Evolutionary conservation across 2,797 vertebrate genomes (phyloP).

Genomic region (Sebastes trivittatus): DNA sequence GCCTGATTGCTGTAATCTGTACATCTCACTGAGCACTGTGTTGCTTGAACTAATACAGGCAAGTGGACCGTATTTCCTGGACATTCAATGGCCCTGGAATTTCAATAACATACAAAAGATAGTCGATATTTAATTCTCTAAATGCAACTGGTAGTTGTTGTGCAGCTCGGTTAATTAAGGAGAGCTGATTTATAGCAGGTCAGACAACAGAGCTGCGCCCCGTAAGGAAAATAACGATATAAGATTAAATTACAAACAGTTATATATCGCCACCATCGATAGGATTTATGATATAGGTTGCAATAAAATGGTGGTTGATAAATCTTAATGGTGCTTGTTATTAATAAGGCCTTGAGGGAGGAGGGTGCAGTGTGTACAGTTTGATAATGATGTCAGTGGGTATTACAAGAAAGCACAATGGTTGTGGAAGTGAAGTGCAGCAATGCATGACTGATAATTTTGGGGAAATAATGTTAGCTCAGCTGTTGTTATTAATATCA

Average conservation of each 20-base stretch:
- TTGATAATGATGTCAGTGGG: conserved; percentile 48
- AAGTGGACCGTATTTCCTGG: conserved; percentile 18
- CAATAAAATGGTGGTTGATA: conserved; percentile 92
- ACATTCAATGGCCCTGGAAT: conserved; percentile 66
- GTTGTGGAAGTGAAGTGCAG: conserved; percentile 19
- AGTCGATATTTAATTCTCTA: conserved; percentile 94
- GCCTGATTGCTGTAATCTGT: background rate
- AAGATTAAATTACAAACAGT: conserved; percentile 87
- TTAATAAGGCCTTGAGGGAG: conserved; percentile 84
- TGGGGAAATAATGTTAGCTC: background rate
- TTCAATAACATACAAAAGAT: conserved; percentile 81
- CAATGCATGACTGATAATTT: conserved; percentile 10
- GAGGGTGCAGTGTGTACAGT: conserved; percentile 41
- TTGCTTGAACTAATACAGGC: background rate
- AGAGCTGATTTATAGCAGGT: conserved; percentile 87
- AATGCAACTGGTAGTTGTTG: conserved; percentile 90
- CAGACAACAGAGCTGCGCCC: conserved; percentile 72
- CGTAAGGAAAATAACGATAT: conserved; percentile 83
- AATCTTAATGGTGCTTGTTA: conserved; percentile 92
- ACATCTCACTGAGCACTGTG: background rate
- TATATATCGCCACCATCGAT: conserved; percentile 83
- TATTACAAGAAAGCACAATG: conserved; percentile 40
- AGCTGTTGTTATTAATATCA: background rate
- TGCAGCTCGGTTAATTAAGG: conserved; percentile 86
- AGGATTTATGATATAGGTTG: conserved; percentile 86